These are phyloP conservation scores for Diplodus sargus DNA, from an alignment of 2,797 vertebrate genomes.

Conservation along the genomic window DNA sequence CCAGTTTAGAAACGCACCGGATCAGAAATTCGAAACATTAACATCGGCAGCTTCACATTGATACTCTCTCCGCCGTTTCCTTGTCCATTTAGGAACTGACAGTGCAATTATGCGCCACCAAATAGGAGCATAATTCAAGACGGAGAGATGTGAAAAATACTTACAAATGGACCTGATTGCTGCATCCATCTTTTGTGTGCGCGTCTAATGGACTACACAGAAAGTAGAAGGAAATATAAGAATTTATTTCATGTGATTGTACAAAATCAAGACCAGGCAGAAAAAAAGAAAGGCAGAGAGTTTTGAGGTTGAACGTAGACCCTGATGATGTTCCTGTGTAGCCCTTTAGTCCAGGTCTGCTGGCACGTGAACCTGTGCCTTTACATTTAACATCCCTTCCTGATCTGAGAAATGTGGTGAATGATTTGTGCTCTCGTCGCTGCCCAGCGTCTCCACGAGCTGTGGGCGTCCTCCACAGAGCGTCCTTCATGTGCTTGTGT, in stretches of 20 bases:
- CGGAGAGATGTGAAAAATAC: conserved; percentile 5
- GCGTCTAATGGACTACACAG: conserved; percentile 2
- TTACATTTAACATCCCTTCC: not conserved
- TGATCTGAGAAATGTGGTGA: conserved; percentile 35
- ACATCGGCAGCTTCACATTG: conserved; percentile 11
- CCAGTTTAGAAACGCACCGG: not conserved
- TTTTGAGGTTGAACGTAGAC: conserved; percentile 22
- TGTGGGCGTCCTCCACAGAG: not conserved
- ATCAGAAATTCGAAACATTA: not conserved
- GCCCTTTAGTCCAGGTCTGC: conserved; percentile 25
- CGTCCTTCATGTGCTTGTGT: conserved; percentile 30
- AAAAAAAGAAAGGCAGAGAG: conserved; percentile 7
- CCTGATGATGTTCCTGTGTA: conserved; percentile 15
- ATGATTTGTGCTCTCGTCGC: conserved; percentile 31
- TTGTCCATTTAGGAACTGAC: conserved; percentile 13
- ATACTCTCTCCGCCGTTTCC: conserved; percentile 10
- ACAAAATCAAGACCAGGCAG: conserved; percentile 9
- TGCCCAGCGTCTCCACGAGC: not conserved
- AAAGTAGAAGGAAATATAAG: conserved; percentile 1
- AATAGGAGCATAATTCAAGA: conserved; percentile 23
- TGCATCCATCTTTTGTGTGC: not conserved
- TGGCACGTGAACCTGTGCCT: not conserved
- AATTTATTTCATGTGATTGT: conserved; percentile 17
- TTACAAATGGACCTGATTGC: not conserved
- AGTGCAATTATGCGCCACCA: conserved; percentile 17